Base-by-base conservation (phyloP, 2,113 vertebrate species). In the Ploceus nigricollis region DNA sequence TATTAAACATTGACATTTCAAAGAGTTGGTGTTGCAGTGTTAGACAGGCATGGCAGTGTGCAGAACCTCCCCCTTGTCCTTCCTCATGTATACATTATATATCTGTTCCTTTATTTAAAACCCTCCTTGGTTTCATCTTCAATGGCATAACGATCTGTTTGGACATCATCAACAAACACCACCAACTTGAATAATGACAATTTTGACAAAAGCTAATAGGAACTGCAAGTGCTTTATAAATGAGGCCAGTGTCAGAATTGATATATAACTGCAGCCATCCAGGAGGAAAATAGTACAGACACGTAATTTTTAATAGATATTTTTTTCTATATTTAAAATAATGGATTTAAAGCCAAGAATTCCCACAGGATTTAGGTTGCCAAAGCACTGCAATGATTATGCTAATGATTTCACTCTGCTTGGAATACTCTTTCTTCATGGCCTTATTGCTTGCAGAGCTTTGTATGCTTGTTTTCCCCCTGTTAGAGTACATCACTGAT, bases 381-480 rank as follows among this genome's bases (percentile, higher is more conserved):
- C 33, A 64, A 72, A 72, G 27, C 27, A 6, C 4, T 84, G 31
- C 13, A 37, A 9, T 54, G 37, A 53, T 91, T 50, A 58, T 5
- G 0, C 19, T 77, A 15, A 58, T 60, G 35, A 50, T 81, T 53
- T 28, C 58, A 8, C n/a, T 73, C 31, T 73, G 25, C 64, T 60
- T 69, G 58, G 39, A 81, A 73, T 64, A 11, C 2, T 73, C 27
- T 73, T 90, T 87, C 18, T 73, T 82, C 45, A 25, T 25, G 39
- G 22, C 13, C 15, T 9, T 60, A 17, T 17, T 82, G 30, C 54
- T 85, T 88, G 17, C 37, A 72, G 81, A 51, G 10, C 16, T 84
- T 54, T 69, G 11, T 11, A 11, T 15, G 19, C 4, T 64, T 51
- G 7, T 61, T 40, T 4, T 4, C 1, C 1, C 11, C 1, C 16